phyloP scores from a whole-genome alignment of 1,140 invertebrate species.

The Caenorhabditis latens region DNA sequence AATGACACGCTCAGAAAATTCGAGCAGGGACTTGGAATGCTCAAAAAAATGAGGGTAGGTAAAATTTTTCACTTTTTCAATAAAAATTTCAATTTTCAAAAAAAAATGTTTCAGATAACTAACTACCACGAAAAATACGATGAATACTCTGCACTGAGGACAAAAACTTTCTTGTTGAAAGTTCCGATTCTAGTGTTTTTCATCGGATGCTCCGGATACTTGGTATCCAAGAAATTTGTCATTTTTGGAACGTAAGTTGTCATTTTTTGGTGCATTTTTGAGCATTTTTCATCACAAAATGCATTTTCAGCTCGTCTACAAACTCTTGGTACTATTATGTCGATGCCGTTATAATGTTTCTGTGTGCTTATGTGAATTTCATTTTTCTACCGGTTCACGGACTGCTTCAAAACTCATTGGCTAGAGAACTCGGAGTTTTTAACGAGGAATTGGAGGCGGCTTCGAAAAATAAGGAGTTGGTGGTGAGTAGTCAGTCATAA shows the following conservation, averaged over 20 bases:
- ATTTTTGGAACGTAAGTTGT: conserved; percentile 12
- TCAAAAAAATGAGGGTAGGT: conserved; percentile 6
- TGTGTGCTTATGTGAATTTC: conserved; percentile 40
- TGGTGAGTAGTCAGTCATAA: neutral
- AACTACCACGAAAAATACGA: neutral
- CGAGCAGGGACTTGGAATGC: neutral
- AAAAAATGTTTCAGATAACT: neutral
- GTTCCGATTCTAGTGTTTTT: conserved; percentile 2
- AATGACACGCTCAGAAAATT: neutral
- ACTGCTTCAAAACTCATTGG: neutral
- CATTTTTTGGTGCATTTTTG: neutral
- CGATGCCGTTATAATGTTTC: neutral
- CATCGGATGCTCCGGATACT: neutral
- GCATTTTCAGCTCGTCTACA: neutral
- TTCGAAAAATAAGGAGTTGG: conserved; percentile 29
- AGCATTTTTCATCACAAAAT: no score
- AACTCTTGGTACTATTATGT: neutral
- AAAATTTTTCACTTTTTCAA: no score
- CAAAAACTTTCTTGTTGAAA: conserved; percentile 1
- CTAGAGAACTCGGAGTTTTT: conserved; percentile 18
- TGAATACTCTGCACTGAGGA: neutral
- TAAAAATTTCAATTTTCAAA: neutral
- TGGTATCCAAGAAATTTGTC: neutral
- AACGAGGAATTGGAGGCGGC: conserved; percentile 12
- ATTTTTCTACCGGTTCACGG: conserved; percentile 5